Evolutionary conservation across 2,888 invertebrate species (phyloP).

Genomic region (Lordiphosa andalusiaca): DNA sequence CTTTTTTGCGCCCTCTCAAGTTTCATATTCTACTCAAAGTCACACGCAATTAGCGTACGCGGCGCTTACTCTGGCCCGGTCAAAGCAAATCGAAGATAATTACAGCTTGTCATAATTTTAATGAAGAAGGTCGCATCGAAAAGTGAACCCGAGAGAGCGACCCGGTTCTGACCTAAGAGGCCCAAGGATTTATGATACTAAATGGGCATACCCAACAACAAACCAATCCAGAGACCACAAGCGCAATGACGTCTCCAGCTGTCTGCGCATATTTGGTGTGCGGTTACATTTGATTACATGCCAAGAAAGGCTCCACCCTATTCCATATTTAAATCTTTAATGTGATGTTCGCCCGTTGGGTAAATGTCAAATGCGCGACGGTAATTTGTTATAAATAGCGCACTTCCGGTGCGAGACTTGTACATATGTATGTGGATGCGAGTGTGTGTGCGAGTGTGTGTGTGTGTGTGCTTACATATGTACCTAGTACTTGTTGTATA

Average conservation of each 20-base stretch:
- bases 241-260: constrained; percentile 33
- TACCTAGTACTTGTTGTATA: constrained; percentile 26
- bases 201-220: constrained; percentile 41
- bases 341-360: constrained; percentile 44
- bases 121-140: constrained; percentile 67
- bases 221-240: constrained; percentile 20
- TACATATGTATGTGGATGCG: constrained; percentile 8
- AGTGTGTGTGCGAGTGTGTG: constrained; percentile 7
- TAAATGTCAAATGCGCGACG: constrained; percentile 65
- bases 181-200: constrained; percentile 55
- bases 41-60: constrained; percentile 69
- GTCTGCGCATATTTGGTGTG: constrained; percentile 64
- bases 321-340: constrained; percentile 29
- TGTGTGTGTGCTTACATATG: constrained; percentile 17
- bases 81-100: constrained; percentile 76
- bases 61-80: constrained; percentile 41
- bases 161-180: constrained; percentile 8
- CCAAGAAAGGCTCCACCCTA: constrained; percentile 45
- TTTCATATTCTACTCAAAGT: constrained; percentile 39
- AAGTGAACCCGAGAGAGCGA: constrained; percentile 38
- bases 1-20: constrained; percentile 12
- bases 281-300: constrained; percentile 73
- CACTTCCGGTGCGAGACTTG: constrained; percentile 57
- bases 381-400: constrained; percentile 75
- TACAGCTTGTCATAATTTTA: constrained; percentile 76